A percentile compares a stretch with the other conserved stretches of the same genome.
Conservation (phyloP, 1,140 invertebrate species). For the Bombus impatiens region DNA sequence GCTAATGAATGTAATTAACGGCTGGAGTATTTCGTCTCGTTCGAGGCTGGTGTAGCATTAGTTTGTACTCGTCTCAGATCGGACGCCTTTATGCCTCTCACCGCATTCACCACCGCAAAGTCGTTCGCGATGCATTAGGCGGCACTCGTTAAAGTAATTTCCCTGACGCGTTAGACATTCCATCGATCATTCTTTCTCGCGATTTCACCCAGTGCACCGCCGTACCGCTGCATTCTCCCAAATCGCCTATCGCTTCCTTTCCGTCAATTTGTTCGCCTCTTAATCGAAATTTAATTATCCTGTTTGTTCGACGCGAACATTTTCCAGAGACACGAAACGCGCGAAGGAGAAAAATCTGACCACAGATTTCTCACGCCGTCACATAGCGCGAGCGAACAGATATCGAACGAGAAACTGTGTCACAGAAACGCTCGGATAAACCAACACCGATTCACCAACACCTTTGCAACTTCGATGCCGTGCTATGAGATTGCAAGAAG, state of each 20-base stretch:
- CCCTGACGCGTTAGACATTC: conserved; percentile 46
- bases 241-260: neutral
- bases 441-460: neutral
- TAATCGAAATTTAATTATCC: neutral
- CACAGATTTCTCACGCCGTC: neutral
- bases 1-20: conserved; percentile 46
- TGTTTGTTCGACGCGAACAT: neutral
- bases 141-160: conserved; percentile 61
- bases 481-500: neutral
- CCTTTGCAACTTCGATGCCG: neutral
- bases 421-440: neutral
- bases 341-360: too few species aligned
- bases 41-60: neutral
- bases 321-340: neutral
- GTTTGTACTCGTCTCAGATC: neutral
- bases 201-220: conserved; percentile 2
- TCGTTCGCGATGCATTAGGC: conserved; percentile 58
- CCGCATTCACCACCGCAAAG: conserved; percentile 39
- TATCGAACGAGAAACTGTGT: neutral
- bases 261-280: neutral
- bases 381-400: too few species aligned
- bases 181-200: conserved; percentile 57
- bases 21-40: conserved; percentile 21
- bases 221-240: conserved; percentile 36
- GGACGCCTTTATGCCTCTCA: conserved; percentile 34